Percentiles rank a stretch among this genome's conserved stretches.
Evolutionary conservation across 2,113 vertebrate species (phyloP).

Genomic region (Rhea pennata): DNA sequence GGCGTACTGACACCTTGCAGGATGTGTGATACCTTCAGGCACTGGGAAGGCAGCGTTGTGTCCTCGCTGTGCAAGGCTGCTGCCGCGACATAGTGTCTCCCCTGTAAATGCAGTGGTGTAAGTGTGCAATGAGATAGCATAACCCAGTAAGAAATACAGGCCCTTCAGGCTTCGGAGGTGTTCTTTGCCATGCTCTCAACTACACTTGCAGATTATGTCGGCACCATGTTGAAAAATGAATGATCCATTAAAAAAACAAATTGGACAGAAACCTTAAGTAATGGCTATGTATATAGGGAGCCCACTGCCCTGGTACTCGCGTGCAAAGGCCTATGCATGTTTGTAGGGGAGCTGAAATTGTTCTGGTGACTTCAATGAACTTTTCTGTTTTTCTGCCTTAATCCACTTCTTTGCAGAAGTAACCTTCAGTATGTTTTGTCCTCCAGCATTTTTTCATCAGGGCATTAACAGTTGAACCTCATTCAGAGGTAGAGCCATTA

Average conservation of each 20-base stretch:
- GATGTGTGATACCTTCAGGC: background rate
- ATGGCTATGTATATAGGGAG: background rate
- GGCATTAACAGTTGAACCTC: background rate
- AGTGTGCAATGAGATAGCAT: background rate
- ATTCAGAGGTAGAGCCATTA: background rate
- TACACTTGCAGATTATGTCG: background rate
- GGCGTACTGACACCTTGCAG: background rate
- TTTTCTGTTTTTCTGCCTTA: background rate
- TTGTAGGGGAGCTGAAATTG: constrained; percentile 7
- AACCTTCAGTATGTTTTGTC: background rate
- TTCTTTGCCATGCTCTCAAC: background rate
- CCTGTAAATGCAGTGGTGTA: background rate
- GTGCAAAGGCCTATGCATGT: background rate
- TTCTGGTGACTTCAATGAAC: background rate
- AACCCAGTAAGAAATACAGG: background rate
- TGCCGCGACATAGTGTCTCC: background rate
- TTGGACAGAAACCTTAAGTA: background rate
- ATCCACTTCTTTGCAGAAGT: background rate
- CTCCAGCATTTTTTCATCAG: background rate
- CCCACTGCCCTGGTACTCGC: background rate
- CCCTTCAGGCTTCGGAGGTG: background rate
- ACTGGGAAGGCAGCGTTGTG: background rate
- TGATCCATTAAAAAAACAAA: background rate
- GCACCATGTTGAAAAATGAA: background rate
- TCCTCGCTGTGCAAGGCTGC: background rate